phyloP scores from a whole-genome alignment of 2,797 vertebrate genomes.

The Cuculus canorus region DNA sequence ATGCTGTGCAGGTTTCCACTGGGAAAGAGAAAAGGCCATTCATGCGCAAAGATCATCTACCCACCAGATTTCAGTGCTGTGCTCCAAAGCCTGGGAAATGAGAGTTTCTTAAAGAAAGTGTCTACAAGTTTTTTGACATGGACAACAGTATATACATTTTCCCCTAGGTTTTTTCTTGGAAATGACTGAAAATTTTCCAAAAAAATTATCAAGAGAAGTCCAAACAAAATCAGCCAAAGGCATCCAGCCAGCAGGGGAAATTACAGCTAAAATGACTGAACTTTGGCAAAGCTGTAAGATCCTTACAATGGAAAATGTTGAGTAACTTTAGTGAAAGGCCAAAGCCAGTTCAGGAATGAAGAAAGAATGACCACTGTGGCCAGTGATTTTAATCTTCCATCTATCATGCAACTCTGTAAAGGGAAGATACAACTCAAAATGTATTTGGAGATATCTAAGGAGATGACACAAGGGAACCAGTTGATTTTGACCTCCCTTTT shows the following conservation, averaged over 20 bases:
- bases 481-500: not conserved
- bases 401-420: not conserved
- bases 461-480: not conserved
- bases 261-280: slow-evolving; percentile 55
- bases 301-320: slow-evolving; percentile 63
- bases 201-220: slow-evolving; percentile 28
- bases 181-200: slow-evolving; percentile 25
- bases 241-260: slow-evolving; percentile 43
- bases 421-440: not conserved
- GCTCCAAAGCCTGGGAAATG: slow-evolving; percentile 15
- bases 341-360: slow-evolving; percentile 41
- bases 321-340: slow-evolving; percentile 36
- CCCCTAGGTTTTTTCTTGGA: slow-evolving; percentile 44
- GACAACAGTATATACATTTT: slow-evolving; percentile 50
- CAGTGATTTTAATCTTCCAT: slow-evolving; percentile 28
- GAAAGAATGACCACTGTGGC: slow-evolving; percentile 22
- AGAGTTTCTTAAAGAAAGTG: slow-evolving; percentile 2
- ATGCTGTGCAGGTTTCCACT: not conserved
- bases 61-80: not conserved
- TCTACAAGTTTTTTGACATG: slow-evolving; percentile 11
- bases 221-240: slow-evolving; percentile 52
- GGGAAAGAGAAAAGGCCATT: slow-evolving; percentile 1
- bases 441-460: not conserved
- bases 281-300: slow-evolving; percentile 26
- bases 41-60: not conserved